Conservation (phyloP, 1,140 invertebrate species). For the Heliothis subflexa region DNA sequence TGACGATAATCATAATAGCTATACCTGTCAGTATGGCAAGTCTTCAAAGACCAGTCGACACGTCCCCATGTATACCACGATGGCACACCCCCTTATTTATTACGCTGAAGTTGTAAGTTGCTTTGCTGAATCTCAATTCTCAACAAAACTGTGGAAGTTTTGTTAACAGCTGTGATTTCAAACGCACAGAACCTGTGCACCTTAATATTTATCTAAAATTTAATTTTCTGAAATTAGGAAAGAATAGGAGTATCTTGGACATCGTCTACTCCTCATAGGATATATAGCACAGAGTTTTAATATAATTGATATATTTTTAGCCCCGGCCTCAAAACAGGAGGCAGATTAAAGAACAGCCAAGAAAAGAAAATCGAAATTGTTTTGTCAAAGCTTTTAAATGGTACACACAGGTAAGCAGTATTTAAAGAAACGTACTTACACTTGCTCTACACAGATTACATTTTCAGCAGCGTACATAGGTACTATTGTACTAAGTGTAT, state of each 20-base stretch:
- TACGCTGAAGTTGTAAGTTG: conserved; percentile 68
- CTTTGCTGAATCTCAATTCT: too few relatives aligned
- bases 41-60: background rate
- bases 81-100: conserved; percentile 65
- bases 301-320: conserved; percentile 38
- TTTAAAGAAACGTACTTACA: background rate
- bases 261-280: too few relatives aligned
- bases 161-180: too few relatives aligned
- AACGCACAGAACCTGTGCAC: too few relatives aligned
- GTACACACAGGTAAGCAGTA: conserved; percentile 72
- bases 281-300: too few relatives aligned
- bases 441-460: background rate
- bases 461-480: background rate
- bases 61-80: conserved; percentile 45
- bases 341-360: conserved; percentile 45
- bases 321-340: conserved; percentile 48
- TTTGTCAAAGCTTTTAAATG: conserved; percentile 76
- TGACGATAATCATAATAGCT: conserved; percentile 14
- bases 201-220: too few relatives aligned
- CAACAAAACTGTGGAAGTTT: too few relatives aligned
- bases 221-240: too few relatives aligned
- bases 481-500: too few relatives aligned
- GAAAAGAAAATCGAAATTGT: conserved; percentile 65
- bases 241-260: too few relatives aligned
- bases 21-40: background rate